Percentiles rank a stretch among this genome's conserved stretches.
These are phyloP conservation scores for Zaprionus lineosus DNA, from an alignment of 2,888 invertebrate genomes.

Conservation along the genomic window DNA sequence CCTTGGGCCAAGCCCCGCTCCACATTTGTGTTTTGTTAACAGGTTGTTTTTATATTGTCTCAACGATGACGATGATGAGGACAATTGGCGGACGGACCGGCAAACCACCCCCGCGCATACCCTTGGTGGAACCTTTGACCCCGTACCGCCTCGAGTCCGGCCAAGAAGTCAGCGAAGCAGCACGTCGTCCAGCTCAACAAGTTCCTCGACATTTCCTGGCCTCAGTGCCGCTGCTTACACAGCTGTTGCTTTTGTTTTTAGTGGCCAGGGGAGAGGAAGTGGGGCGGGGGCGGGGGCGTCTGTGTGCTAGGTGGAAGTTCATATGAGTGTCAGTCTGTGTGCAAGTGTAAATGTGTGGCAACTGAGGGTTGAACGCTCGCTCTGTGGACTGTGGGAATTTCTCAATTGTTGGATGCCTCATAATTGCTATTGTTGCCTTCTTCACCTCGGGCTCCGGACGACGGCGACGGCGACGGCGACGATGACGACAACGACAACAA, in stretches of 20 bases:
- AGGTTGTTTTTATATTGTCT: slow-evolving; percentile 43
- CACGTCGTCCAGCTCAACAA: slow-evolving; percentile 71
- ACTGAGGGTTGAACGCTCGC: slow-evolving; percentile 52
- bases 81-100: slow-evolving; percentile 30
- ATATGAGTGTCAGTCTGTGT: no score
- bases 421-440: slow-evolving; percentile 77
- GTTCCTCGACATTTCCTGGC: slow-evolving; percentile 46
- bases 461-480: slow-evolving; percentile 7
- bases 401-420: slow-evolving; percentile 78
- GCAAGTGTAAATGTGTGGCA: slow-evolving; percentile 33
- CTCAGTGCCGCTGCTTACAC: slow-evolving; percentile 43
- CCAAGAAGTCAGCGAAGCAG: slow-evolving; percentile 65
- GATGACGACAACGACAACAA: background rate
- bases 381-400: slow-evolving; percentile 75
- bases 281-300: background rate
- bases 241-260: slow-evolving; percentile 63
- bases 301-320: no score
- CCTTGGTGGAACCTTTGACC: background rate
- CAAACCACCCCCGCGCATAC: background rate
- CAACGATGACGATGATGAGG: slow-evolving; percentile 36
- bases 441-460: slow-evolving; percentile 55
- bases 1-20: slow-evolving; percentile 1
- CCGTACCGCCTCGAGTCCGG: slow-evolving; percentile 2
- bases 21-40: slow-evolving; percentile 37
- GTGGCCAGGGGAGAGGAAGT: background rate